Conservation (phyloP, 2,113 vertebrate species). For the Forbesichthys agassizii region DNA sequence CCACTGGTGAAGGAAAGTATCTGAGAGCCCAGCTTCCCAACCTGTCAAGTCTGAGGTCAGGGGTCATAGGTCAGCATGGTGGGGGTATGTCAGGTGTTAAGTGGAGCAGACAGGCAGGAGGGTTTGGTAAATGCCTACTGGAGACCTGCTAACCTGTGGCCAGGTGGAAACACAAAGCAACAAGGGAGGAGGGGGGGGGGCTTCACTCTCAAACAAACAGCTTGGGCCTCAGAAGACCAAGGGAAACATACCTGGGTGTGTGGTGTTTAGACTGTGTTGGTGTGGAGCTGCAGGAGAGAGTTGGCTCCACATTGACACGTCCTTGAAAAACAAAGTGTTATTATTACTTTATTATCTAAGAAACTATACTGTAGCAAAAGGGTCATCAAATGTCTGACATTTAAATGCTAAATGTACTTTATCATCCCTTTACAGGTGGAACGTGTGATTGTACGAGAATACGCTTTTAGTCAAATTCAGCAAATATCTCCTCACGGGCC, state of each 20-base stretch:
- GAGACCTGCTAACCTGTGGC: slow-evolving; percentile 67
- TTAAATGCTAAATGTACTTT: no score
- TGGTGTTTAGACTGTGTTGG: not conserved
- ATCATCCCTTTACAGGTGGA: slow-evolving; percentile 8
- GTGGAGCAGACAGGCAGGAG: slow-evolving; percentile 74
- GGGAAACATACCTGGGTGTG: slow-evolving; percentile 15
- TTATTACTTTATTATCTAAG: no score
- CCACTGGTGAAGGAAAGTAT: slow-evolving; percentile 66
- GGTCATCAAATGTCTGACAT: no score
- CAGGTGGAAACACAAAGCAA: slow-evolving; percentile 74
- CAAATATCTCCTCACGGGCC: no score
- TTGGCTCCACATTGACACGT: not conserved
- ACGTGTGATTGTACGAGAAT: not conserved
- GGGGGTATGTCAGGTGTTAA: slow-evolving; percentile 82
- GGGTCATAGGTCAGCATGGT: slow-evolving; percentile 69
- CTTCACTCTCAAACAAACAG: slow-evolving; percentile 58
- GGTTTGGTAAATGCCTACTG: slow-evolving; percentile 69
- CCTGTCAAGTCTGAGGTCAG: slow-evolving; percentile 71
- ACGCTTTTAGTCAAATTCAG: no score
- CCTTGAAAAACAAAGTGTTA: not conserved
- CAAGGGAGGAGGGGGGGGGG: not conserved
- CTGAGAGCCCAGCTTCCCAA: slow-evolving; percentile 56
- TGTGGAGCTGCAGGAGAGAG: not conserved
- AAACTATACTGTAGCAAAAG: no score
- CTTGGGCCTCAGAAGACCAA: slow-evolving; percentile 42